Evolutionary conservation across 2,888 invertebrate species (phyloP), one percentile per base, ranked within the genome.

Genomic region (Orthonevra nobilis): DNA sequence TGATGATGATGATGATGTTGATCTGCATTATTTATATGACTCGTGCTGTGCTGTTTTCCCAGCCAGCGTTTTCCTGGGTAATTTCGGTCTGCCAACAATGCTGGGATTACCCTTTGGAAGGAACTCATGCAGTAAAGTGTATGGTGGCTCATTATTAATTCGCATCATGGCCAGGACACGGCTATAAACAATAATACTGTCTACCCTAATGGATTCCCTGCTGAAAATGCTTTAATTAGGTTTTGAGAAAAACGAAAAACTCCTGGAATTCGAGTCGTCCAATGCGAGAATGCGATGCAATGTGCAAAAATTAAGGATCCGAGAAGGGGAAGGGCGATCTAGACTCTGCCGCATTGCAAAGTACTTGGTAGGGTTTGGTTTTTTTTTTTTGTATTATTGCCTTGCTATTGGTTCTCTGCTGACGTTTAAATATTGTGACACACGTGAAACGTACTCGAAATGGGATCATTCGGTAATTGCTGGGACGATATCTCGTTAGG

Each of bases 181-280:
- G 81, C 81, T 81, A 74, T 81, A 74, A 81, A 81, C 81, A 81
- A 81, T 81, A 81, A 81, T 81, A 81, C 81, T 81, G 81, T 81
- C 81, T 81, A 74, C 74, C 68, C 81, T 81, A 81, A 81, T 81
- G 81, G 81, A 81, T 81, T 81, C 81, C 81, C 81, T 81, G 81
- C 81, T 81, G 81, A 66, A 81, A 81, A 81, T 81, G 81, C 81
- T 81, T 81, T 81, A 81, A 81, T 81, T 81, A 81, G 81, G 74
- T 74, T 74, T 74, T 50, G 68, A 74, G 81, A 79, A 79, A 79
- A 79, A 79, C 81, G 81, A 81, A 74, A 81, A 74, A 81, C 68
- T 74, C 38, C 44, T 81, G 81, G 81, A 81, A 81, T 81, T 81
- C 81, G 74, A 74, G 61, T 79, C 23, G n/a, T 23, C 56, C 26